Conservation (phyloP, 1,140 invertebrate genomes). For the Brevipalpus yothersi region DNA sequence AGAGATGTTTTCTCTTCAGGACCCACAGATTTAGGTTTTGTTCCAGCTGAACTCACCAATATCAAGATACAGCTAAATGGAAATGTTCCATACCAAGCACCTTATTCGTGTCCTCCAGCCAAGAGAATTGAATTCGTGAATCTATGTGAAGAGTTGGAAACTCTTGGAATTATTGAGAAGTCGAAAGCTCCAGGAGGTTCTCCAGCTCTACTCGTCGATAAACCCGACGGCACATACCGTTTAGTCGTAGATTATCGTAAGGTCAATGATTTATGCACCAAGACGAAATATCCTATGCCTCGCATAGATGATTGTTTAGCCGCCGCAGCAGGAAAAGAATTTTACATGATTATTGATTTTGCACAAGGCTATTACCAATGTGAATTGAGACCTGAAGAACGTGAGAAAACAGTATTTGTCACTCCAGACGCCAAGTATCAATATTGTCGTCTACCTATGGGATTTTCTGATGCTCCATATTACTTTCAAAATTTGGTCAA, state of each 20-base stretch:
- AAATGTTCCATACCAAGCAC: too few species aligned
- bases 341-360: conserved; percentile 6
- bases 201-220: conserved; percentile 16
- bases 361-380: conserved; percentile 7
- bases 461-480: background rate
- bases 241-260: conserved; percentile 26
- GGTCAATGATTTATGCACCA: conserved; percentile 18
- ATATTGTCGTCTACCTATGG: conserved; percentile 11
- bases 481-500: background rate
- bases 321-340: background rate
- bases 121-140: too few species aligned
- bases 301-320: conserved; percentile 14
- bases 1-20: too few species aligned
- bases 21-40: too few species aligned
- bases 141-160: background rate
- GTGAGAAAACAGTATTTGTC: conserved; percentile 19
- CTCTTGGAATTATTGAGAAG: background rate
- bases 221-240: conserved; percentile 22
- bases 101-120: too few species aligned
- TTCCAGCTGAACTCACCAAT: too few species aligned
- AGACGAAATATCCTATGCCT: conserved; percentile 27
- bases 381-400: background rate
- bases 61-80: too few species aligned
- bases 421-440: conserved; percentile 19
- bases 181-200: background rate